Evolutionary conservation across 2,888 invertebrate species (phyloP), one percentile per base, ranked within the genome.

Genomic region (Perdita meconis): DNA sequence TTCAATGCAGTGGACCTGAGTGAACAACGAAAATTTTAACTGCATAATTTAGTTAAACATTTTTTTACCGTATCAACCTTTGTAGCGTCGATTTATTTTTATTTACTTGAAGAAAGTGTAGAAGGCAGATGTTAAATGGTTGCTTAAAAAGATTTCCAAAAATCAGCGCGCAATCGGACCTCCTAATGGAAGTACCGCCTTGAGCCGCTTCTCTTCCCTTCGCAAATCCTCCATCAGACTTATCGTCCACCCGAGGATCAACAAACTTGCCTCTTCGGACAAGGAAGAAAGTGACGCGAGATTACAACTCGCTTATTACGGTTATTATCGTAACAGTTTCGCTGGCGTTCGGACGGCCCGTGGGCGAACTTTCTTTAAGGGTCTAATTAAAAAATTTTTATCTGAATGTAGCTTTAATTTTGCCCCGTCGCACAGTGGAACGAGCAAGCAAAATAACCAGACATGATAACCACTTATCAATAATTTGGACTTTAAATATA

Each of bases 291-390:
- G 64, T 19, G 76, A 74, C 65, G 63, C 57, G 40, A 68, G 77
- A 77, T 75, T 75, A 75, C 42, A 42, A 36, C 38, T 22, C 60
- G 55, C 64, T 75, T 75, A 77, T 77, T 75, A 67, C 53, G 63
- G 53, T 67, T 64, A 67, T 77, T 68, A 68, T 30, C 44, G 55
- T 60, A 24, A 68, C 50, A 55, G 50, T 53, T 44, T 34, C 47
- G 34, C 55, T 55, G 50, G 26, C 50, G 64, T 42, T 50, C 4
- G 38, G 36, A 36, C 22, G 22, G 38, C 53, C 34, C 24, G n/a
- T 36, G 22, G 13, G 50, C 63, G 24, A 44, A 51, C 57, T 22
- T 57, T 73, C 61, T 50, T n/a, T 30, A 56, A 50, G 24, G 38
- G 53, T 36, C 60, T 55, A 70, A 73, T 73, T 73, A 73, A 61